Base-by-base conservation (phyloP, 2,797 vertebrate species). In the Thripadectes ignobilis region DNA sequence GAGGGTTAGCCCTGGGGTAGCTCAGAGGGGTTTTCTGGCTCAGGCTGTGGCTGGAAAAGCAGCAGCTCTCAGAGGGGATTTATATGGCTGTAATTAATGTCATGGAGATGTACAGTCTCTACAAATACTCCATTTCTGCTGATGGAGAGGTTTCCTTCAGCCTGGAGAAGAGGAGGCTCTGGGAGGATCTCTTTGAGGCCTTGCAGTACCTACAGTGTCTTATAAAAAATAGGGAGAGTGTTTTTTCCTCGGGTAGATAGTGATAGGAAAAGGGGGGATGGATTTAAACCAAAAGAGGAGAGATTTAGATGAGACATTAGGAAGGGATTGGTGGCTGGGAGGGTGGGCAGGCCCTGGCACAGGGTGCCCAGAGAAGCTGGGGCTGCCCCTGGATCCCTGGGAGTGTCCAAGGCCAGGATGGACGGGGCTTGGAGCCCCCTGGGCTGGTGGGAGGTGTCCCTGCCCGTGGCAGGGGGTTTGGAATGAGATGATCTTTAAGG, bases 151-250 rank as follows among this genome's bases (percentile, higher is more conserved):
- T 82, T 63, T 71, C 55, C 54, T n/a, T 26, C 52, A 22, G 20
- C 9, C 26, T 34, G 46, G 77, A 34, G 46, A 46, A 49, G 32
- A 0, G 1, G 5, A 5, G 22, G 74, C 12, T 38, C 26, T 18
- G 51, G 74, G 49, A 32, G 18, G 46, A 10, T 1, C 24, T 39
- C 45, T 30, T 15, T 5, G n/a, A 27, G 39, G 24, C 30, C 5
- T 39, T 34, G 24, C 23, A 30, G 29, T 2, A 0, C 27, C 43
- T 18, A 15, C 18, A 52, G 13, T 13, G 18, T 16, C 2, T 57
- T 17, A 9, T 2, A 3, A 30, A 41, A 41, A 49, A 41, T 27
- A 21, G 14, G 11, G 30, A 46, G 34, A 21, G 61, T 0, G 1
- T 29, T 80, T 66, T 32, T 21, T 24, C 52, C 38, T 24, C 38